Base-by-base conservation (phyloP, 2,888 invertebrate genomes). In the Beris morrisii region DNA sequence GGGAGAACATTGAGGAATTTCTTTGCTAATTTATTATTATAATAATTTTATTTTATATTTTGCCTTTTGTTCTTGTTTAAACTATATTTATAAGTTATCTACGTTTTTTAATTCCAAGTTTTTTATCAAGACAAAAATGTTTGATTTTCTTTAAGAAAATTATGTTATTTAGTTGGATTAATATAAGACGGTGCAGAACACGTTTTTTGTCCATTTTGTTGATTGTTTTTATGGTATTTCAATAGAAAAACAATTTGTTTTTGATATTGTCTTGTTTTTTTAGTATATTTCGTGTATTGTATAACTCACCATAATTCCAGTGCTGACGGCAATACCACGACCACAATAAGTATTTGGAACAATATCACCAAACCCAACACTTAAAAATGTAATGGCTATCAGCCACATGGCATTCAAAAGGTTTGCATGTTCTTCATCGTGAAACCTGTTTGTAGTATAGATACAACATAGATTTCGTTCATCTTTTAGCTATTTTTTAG, bases 291-390 rank as follows among this genome's bases (percentile, higher is more conserved):
- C 30, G n/a, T 28, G 12, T 6, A 45, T 13, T 13, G 50, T 71
- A 65, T 50, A 75, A 87, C 92, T 92, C 90, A 99, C 99, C 96
- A 98, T 97, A 82, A 99, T 97, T 81, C 99, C 99, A 76, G 97
- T 97, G 83, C 94, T 93, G 81, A 99, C 97, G 79, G 98, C 97
- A 82, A 99, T 97, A 81, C 95, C 96, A 83, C 99, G 88, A 80
- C 99, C 99, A 86, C 98, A 99, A 86, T 99, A 99, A 74, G 99
- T 99, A 86, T 98, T 98, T 82, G 99, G 99, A 82, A 99, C 98
- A 82, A 97, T 96, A 85, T 97, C 99, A 81, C 99, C 99, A 86
- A 99, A 99, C 82, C 99, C 99, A 80, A 99, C 97, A 85, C 97
- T 97, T 81, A 99, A 91, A 88, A 99, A 99, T 78, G 99, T 99